phyloP scores from a whole-genome alignment of 2,113 vertebrate genomes.

The Chaetorhynchus papuensis region DNA sequence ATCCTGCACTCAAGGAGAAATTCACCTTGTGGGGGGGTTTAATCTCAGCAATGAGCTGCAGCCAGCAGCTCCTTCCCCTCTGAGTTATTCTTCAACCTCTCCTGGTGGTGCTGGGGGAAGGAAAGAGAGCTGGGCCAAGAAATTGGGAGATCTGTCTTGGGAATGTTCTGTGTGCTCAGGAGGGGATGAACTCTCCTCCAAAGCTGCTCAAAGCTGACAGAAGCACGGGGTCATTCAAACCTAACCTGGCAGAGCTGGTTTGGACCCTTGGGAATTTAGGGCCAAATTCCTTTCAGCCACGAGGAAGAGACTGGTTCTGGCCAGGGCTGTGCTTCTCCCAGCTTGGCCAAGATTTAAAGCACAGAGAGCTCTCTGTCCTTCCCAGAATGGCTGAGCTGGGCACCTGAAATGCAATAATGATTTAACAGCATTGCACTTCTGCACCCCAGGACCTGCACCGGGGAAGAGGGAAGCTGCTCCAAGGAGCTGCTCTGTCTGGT shows the following conservation, averaged over 20 bases:
- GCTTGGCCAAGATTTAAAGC: not conserved
- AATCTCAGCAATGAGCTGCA: not conserved
- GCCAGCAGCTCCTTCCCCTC: not conserved
- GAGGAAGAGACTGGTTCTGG: not conserved
- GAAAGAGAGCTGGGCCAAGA: not conserved
- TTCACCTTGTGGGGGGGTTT: not conserved
- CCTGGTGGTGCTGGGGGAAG: not conserved
- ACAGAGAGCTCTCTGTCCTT: accelerated
- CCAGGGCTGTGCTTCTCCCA: not conserved
- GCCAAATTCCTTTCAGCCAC: not conserved
- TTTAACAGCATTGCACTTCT: not conserved
- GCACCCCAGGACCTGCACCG: not conserved
- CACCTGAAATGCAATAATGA: not conserved
- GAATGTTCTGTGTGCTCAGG: not conserved
- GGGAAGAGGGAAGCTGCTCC: not conserved
- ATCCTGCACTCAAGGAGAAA: not conserved
- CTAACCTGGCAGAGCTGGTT: not conserved
- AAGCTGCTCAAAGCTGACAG: not conserved
- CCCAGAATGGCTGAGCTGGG: not conserved
- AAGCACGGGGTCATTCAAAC: not conserved
- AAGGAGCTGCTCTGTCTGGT: not conserved
- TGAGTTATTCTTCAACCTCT: not conserved
- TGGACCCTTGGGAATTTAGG: not conserved
- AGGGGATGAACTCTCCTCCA: not conserved
- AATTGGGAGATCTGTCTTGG: not conserved